Base-by-base conservation (phyloP, 2,797 vertebrate species). In the Gadopsis bispinosus region DNA sequence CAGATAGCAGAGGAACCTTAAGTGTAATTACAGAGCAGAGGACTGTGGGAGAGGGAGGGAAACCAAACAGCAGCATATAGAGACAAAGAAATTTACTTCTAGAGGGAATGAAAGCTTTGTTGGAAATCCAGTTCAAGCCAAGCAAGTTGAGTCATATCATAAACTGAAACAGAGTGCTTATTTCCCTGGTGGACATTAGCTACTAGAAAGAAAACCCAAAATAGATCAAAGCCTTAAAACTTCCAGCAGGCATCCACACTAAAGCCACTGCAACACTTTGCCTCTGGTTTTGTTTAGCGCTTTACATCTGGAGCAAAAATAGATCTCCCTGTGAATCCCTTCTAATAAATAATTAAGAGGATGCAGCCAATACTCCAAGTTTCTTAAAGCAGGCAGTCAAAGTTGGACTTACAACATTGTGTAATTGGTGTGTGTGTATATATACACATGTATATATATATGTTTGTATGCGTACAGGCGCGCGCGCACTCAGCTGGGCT, bases 401-500 rank as follows among this genome's bases (percentile, higher is more conserved):
- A 91, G 86, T 77, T 83, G 85, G 82, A 59, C 35, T 77, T 91
- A 83, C 66, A 84, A 69, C 68, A 58, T 56, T 85, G 80, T 50
- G 47, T 84, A 74, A 79, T 75, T 83, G 66, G 66, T 73, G 69
- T 78, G 69, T 70, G 62, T 83, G 63, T 73, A 79, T 91, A 26
- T 26, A 26, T 26, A 26, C 26, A 26, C 26, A 26, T 78, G 69
- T 70, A 60, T 83, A 61, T 73, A 79, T 91, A 51, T 88, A 39
- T 85, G 68, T 92, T 86, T 90, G 80, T 84, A 77, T 63, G 56
- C 80, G 79, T 86, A 90, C 83, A 83, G 81, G 83, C 79, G 54
- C 43, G 22, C 79, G 70, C 81, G 87, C 88, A 82, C 89, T 95
- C 88, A 94, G 92, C 91, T 94, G 94, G 90, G 91, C 92, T 95